Percentiles rank a stretch among this genome's conserved stretches.
These are phyloP conservation scores for Nephrotoma guestfalica DNA, from an alignment of 2,888 invertebrate genomes.

Conservation along the genomic window DNA sequence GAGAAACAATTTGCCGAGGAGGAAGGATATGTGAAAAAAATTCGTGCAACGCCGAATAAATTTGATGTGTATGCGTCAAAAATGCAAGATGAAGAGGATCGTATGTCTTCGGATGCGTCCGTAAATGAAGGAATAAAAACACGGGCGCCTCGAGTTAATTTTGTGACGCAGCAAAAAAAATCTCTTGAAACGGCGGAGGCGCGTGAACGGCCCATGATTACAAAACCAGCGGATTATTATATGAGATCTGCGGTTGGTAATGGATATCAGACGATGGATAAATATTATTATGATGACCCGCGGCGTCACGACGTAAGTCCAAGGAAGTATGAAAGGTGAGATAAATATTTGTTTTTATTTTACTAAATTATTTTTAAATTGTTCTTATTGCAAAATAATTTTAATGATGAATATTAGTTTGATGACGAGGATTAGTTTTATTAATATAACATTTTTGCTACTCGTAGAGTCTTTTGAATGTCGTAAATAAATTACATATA, in stretches of 20 bases:
- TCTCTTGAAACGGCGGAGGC: slow-evolving; percentile 9
- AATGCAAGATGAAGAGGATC: slow-evolving; percentile 25
- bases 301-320: slow-evolving; percentile 29
- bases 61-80: slow-evolving; percentile 18
- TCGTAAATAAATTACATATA: no score
- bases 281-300: slow-evolving; percentile 21
- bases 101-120: slow-evolving; percentile 37
- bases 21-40: slow-evolving; percentile 41
- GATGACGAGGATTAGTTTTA: no score
- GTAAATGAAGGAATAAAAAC: slow-evolving; percentile 40
- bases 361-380: neutral
- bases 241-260: neutral
- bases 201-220: slow-evolving; percentile 15
- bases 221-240: slow-evolving; percentile 10
- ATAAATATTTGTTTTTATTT: neutral
- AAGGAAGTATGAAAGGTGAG: slow-evolving; percentile 29
- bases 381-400: no score
- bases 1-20: slow-evolving; percentile 31
- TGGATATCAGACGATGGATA: neutral
- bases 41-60: slow-evolving; percentile 41
- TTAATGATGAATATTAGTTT: no score
- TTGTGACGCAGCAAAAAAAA: slow-evolving; percentile 42
- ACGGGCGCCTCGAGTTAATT: slow-evolving; percentile 48
- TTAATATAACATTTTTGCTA: no score
- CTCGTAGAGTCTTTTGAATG: no score